Percentiles rank a stretch among this genome's conserved stretches.
These are phyloP conservation scores for Gymnarchus niloticus DNA, from an alignment of 2,113 vertebrate genomes.

Conservation along the genomic window DNA sequence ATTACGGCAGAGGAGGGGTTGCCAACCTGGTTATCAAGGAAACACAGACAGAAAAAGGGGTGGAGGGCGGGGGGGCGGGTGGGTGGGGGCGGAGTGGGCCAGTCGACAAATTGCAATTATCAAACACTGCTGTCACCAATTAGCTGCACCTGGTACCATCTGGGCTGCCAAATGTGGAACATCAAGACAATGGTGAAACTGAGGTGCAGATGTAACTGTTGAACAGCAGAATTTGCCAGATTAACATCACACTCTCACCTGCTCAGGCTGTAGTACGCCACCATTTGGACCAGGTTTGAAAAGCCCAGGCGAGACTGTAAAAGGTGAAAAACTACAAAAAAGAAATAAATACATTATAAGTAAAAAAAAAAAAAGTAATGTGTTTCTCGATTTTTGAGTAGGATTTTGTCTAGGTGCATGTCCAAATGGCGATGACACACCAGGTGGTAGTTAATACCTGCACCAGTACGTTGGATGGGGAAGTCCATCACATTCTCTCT, in stretches of 20 bases:
- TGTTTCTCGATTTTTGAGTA: too few species aligned
- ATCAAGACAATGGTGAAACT: not conserved
- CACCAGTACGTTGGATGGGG: constrained; percentile 39
- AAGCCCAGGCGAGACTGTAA: constrained; percentile 68
- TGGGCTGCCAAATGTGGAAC: not conserved
- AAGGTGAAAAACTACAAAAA: constrained; percentile 59
- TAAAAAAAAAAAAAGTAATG: too few species aligned
- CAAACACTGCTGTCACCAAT: not conserved
- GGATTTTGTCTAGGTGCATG: too few species aligned
- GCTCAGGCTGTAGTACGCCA: constrained; percentile 73
- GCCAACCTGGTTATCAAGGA: too few species aligned
- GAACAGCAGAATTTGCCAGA: not conserved
- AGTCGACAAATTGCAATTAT: too few species aligned
- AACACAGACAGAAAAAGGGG: too few species aligned
- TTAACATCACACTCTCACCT: constrained; percentile 54
- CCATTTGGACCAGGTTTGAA: constrained; percentile 65
- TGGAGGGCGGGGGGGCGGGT: too few species aligned
- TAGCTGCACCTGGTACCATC: not conserved
- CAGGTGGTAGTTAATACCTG: constrained; percentile 40
- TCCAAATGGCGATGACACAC: not conserved
- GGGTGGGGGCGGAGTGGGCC: too few species aligned
- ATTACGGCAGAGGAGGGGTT: too few species aligned
- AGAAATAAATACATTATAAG: too few species aligned
- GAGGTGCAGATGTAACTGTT: not conserved
- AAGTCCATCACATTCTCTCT: constrained; percentile 40